Conservation (phyloP, 2,797 vertebrate genomes). For the Thalassophryne amazonica region DNA sequence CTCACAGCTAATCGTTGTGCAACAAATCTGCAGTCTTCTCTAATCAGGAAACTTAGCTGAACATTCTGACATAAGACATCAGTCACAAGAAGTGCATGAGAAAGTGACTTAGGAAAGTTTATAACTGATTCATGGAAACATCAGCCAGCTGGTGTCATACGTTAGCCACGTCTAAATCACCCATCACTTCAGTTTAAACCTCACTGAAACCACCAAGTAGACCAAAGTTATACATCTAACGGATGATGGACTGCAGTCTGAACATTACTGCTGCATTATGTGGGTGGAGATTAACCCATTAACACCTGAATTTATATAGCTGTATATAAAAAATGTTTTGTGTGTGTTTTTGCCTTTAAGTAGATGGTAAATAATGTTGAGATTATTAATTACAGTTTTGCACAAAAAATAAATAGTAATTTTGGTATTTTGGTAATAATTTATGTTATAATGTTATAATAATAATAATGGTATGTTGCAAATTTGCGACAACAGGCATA, state of each 20-base stretch:
- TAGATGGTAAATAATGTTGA: too few relatives aligned
- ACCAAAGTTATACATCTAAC: constrained; percentile 4
- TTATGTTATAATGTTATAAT: too few relatives aligned
- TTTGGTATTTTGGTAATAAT: too few relatives aligned
- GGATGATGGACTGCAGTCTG: not conserved
- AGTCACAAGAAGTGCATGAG: constrained; percentile 39
- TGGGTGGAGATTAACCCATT: too few relatives aligned
- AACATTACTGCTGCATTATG: too few relatives aligned
- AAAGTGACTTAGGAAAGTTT: constrained; percentile 47
- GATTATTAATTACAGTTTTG: too few relatives aligned
- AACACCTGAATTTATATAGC: too few relatives aligned
- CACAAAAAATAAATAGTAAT: too few relatives aligned
- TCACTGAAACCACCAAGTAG: constrained; percentile 37
- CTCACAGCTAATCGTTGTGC: not conserved
- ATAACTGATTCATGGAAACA: constrained; percentile 53
- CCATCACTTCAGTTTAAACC: constrained; percentile 48
- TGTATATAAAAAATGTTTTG: too few relatives aligned
- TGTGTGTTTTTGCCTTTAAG: too few relatives aligned
- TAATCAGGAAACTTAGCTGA: not conserved
- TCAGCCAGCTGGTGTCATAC: constrained; percentile 45
- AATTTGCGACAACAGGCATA: too few relatives aligned
- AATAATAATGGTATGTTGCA: too few relatives aligned
- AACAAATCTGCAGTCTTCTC: constrained; percentile 3
- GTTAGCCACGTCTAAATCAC: constrained; percentile 38
- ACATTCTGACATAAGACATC: constrained; percentile 4